A percentile compares a stretch with the other conserved stretches of the same genome.
phyloP scores from a whole-genome alignment of 2,888 invertebrate genomes.

The Drosophila robusta region DNA sequence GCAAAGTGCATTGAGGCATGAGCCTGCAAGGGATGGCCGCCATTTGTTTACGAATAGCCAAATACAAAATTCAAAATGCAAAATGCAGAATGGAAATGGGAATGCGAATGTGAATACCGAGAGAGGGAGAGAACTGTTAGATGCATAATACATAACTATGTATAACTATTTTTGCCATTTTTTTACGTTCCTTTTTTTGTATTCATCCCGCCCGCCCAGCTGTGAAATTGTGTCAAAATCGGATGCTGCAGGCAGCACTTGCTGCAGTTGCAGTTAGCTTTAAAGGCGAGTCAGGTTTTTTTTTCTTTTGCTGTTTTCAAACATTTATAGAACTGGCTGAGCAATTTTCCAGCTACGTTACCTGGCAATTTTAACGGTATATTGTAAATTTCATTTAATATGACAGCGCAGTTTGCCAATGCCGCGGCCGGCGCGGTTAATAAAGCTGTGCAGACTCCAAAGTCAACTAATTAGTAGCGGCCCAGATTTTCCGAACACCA shows the following conservation, averaged over 20 bases:
- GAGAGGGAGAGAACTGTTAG: slow-evolving; percentile 7
- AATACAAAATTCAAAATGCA: slow-evolving; percentile 41
- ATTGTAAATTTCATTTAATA: slow-evolving; percentile 77
- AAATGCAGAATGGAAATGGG: slow-evolving; percentile 31
- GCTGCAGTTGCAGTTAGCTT: slow-evolving; percentile 32
- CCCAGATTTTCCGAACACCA: slow-evolving; percentile 46
- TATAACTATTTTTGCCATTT: slow-evolving; percentile 33
- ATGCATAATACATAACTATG: slow-evolving; percentile 62
- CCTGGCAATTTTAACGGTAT: slow-evolving; percentile 75
- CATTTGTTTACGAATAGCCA: slow-evolving; percentile 53
- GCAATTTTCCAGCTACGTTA: slow-evolving; percentile 65
- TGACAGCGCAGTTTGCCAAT: slow-evolving; percentile 56
- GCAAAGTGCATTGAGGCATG: slow-evolving; percentile 74
- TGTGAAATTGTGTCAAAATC: slow-evolving; percentile 75
- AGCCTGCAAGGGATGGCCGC: slow-evolving; percentile 58
- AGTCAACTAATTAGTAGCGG: slow-evolving; percentile 49
- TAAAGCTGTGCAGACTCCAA: slow-evolving; percentile 51
- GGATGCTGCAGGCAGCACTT: slow-evolving; percentile 47
- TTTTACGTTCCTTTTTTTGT: slow-evolving; percentile 11
- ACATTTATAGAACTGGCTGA: slow-evolving; percentile 45
- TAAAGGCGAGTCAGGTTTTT: slow-evolving; percentile 36
- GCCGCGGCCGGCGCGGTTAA: slow-evolving; percentile 39
- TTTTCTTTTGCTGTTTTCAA: neutral
- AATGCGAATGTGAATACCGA: slow-evolving; percentile 6
- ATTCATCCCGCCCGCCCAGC: slow-evolving; percentile 45